These are phyloP conservation scores for Cynopterus sphinx DNA, from an alignment of 2,797 vertebrate genomes.

Conservation along the genomic window DNA sequence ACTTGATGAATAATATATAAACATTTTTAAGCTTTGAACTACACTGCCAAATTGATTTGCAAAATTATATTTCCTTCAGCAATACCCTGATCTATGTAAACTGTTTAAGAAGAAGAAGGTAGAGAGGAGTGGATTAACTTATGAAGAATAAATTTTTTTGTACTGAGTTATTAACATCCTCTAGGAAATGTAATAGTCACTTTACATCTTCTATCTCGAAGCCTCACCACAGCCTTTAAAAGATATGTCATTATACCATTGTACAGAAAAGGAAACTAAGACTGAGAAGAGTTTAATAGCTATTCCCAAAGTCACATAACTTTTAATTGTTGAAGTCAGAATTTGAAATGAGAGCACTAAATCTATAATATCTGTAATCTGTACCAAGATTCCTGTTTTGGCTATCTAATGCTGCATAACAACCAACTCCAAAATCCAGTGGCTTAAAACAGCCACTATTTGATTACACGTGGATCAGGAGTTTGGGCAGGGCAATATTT, in stretches of 20 bases:
- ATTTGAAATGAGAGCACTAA: background rate
- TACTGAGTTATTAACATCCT: background rate
- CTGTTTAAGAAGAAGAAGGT: background rate
- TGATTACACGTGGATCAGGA: background rate
- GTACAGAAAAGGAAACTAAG: background rate
- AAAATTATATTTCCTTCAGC: background rate
- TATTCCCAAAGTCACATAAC: background rate
- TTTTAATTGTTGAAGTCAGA: background rate
- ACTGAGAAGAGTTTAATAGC: background rate
- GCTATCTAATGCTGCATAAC: background rate
- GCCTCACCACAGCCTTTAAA: background rate
- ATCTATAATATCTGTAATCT: background rate
- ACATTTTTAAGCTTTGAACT: constrained; percentile 7
- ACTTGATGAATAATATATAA: background rate
- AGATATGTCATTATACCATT: background rate
- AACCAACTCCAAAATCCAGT: background rate
- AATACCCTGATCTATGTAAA: background rate
- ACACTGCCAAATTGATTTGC: background rate
- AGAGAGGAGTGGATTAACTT: background rate
- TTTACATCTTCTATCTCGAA: background rate
- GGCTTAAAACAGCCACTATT: background rate
- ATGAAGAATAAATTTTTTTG: background rate
- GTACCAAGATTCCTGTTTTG: background rate
- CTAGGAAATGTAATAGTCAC: background rate
- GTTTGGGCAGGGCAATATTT: background rate